Percentiles rank a stretch among this genome's conserved stretches.
Evolutionary conservation across 2,888 invertebrate genomes (phyloP).

Genomic region (Adelognathus sp.): DNA sequence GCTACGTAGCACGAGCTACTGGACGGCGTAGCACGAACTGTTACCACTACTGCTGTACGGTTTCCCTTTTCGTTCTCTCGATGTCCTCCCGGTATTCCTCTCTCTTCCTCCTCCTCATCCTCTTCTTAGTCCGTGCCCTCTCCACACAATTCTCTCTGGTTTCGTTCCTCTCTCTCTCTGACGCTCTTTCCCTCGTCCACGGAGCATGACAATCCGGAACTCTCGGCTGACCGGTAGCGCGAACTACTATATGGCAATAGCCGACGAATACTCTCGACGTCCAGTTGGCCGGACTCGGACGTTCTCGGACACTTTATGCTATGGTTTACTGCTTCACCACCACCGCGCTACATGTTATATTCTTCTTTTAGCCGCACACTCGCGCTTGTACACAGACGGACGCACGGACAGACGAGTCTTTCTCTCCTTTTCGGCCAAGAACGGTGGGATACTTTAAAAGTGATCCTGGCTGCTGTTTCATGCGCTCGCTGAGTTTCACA

Average conservation of each 20-base stretch:
- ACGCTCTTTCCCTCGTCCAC: constrained; percentile 4
- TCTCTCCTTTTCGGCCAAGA: constrained; percentile 10
- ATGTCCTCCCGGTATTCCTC: constrained; percentile 6
- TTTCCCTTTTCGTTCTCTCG: constrained; percentile 6
- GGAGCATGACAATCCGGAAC: constrained; percentile 35
- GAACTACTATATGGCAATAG: constrained; percentile 5
- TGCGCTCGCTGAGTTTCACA: no score
- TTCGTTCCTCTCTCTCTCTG: constrained; percentile 8
- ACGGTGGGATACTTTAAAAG: constrained; percentile 43
- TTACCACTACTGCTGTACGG: constrained; percentile 9
- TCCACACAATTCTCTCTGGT: constrained; percentile 32
- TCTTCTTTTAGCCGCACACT: not conserved
- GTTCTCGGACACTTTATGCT: constrained; percentile 51
- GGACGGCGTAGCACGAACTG: constrained; percentile 23
- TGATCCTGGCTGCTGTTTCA: constrained; percentile 26
- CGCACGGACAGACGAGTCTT: not conserved
- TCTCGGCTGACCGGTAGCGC: constrained; percentile 50
- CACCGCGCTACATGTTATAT: constrained; percentile 23
- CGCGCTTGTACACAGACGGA: no score
- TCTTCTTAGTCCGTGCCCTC: constrained; percentile 40
- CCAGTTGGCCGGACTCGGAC: constrained; percentile 28
- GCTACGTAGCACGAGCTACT: constrained; percentile 42
- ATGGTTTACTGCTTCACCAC: constrained; percentile 47
- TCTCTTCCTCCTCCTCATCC: constrained; percentile 39
- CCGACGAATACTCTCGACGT: constrained; percentile 6